Evolutionary conservation across 1,140 invertebrate species (phyloP).

Genomic region (Drosophila fuyamai): DNA sequence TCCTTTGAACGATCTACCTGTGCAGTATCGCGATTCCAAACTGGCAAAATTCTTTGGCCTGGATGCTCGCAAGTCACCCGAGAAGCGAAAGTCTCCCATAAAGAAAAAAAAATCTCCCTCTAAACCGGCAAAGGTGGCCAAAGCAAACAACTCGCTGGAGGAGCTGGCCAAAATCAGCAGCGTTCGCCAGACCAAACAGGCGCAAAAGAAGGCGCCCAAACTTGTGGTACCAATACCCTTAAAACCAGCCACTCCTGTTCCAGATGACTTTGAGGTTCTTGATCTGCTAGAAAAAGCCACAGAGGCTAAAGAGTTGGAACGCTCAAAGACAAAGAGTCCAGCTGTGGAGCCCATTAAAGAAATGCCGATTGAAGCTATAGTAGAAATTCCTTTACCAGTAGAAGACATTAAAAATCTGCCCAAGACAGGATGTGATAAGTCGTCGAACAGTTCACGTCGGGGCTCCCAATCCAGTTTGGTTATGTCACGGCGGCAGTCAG

Average conservation of each 20-base stretch:
- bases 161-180: constrained; percentile 64
- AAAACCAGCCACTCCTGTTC: constrained; percentile 59
- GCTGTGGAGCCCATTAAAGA: constrained; percentile 7
- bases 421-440: constrained; percentile 79
- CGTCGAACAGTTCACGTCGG: constrained; percentile 65
- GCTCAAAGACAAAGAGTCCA: constrained; percentile 69
- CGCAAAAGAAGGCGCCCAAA: constrained; percentile 29
- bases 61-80: constrained; percentile 54
- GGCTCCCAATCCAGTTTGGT: constrained; percentile 68
- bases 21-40: constrained; percentile 76
- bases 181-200: constrained; percentile 52
- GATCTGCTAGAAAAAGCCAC: constrained; percentile 66
- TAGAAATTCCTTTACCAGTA: constrained; percentile 4
- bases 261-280: constrained; percentile 70
- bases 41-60: constrained; percentile 79
- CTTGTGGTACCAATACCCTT: constrained; percentile 9
- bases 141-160: constrained; percentile 62
- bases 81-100: constrained; percentile 66
- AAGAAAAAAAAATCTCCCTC: constrained; percentile 62
- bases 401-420: constrained; percentile 78
- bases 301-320: constrained; percentile 58
- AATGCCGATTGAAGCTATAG: background rate
- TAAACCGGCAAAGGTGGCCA: constrained; percentile 40
- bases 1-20: constrained; percentile 35
- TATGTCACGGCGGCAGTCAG: constrained; percentile 54